Percentiles rank a stretch among this genome's conserved stretches.
Evolutionary conservation across 2,888 invertebrate genomes (phyloP).

Genomic region (Petrophora chlorosata): DNA sequence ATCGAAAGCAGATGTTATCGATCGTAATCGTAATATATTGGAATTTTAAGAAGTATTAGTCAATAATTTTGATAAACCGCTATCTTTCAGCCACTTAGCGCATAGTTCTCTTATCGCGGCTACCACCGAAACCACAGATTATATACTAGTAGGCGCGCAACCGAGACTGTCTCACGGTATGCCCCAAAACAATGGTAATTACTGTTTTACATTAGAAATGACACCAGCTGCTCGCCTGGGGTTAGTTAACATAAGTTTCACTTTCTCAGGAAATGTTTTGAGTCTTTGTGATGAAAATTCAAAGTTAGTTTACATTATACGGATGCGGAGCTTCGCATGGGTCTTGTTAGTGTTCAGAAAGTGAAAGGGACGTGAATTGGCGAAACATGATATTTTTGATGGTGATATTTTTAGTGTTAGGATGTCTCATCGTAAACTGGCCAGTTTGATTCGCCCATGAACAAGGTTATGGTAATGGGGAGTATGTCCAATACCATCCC

Average conservation of each 20-base stretch:
- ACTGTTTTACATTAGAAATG: conserved; percentile 14
- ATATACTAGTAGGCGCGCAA: too few species aligned
- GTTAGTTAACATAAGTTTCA: conserved; percentile 34
- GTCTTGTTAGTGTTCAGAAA: conserved; percentile 16
- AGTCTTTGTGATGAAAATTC: neutral
- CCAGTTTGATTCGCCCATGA: too few species aligned
- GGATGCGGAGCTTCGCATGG: conserved; percentile 4
- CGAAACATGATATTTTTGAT: conserved; percentile 11
- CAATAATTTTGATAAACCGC: neutral
- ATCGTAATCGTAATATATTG: neutral
- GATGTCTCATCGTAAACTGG: too few species aligned
- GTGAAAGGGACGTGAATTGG: conserved; percentile 24
- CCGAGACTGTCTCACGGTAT: conserved; percentile 4
- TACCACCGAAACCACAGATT: too few species aligned
- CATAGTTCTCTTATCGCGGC: neutral
- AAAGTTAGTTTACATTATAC: too few species aligned
- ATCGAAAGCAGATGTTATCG: neutral
- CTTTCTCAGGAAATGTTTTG: conserved; percentile 23
- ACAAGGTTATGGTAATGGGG: too few species aligned
- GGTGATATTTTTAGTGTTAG: neutral
- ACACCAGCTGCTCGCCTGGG: conserved; percentile 10
- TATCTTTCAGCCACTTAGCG: neutral
- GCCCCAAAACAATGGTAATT: conserved; percentile 12
- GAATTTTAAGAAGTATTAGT: neutral
- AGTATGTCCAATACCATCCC: too few species aligned